These are phyloP conservation scores for Asbolus verrucosus DNA, from an alignment of 1,140 invertebrate species.

Conservation along the genomic window DNA sequence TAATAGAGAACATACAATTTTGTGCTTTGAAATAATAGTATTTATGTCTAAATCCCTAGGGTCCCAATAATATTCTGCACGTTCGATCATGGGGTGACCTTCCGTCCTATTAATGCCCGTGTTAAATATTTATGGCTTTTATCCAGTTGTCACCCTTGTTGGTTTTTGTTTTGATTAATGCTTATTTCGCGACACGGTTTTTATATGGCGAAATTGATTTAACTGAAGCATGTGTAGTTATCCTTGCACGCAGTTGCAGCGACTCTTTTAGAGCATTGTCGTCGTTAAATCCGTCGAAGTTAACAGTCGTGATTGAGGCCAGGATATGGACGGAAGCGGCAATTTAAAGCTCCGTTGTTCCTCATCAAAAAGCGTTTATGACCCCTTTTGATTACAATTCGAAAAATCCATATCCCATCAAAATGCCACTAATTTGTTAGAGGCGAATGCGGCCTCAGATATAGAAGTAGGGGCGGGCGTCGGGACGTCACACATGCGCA, in stretches of 20 bases:
- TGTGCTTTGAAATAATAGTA: background rate
- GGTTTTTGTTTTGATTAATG: constrained; percentile 53
- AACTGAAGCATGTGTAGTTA: background rate
- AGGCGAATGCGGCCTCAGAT: constrained; percentile 61
- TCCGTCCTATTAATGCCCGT: constrained; percentile 48
- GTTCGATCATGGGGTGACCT: constrained; percentile 43
- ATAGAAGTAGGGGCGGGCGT: constrained; percentile 58
- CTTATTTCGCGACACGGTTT: constrained; percentile 12
- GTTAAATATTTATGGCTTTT: constrained; percentile 52
- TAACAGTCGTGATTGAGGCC: background rate
- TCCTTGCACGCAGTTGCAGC: background rate
- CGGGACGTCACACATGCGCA: constrained; percentile 55
- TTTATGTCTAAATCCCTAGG: constrained; percentile 14
- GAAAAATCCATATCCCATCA: constrained; percentile 65
- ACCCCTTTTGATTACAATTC: constrained; percentile 62
- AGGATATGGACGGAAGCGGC: background rate
- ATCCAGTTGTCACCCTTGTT: constrained; percentile 52
- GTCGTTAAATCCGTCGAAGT: background rate
- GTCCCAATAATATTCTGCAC: constrained; percentile 37
- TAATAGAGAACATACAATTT: no score
- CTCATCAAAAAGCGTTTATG: constrained; percentile 43
- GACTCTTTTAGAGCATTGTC: background rate
- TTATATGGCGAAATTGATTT: constrained; percentile 4
- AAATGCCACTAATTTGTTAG: constrained; percentile 64
- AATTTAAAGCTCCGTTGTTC: constrained; percentile 16